phyloP scores from a whole-genome alignment of 2,888 invertebrate genomes.

The Digitonthophagus gazella region DNA sequence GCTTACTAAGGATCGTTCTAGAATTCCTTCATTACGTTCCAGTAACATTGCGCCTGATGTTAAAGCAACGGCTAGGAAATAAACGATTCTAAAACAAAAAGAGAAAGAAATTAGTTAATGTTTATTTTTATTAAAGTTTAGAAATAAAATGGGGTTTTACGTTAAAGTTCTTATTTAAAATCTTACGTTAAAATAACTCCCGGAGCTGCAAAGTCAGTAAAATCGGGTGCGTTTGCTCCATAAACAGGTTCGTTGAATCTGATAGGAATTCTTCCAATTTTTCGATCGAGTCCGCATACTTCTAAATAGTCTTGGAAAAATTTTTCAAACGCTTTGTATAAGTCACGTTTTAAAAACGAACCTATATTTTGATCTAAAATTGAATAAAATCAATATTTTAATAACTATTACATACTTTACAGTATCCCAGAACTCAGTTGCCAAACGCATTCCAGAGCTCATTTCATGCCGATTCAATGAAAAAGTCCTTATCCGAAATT shows the following conservation, averaged over 20 bases:
- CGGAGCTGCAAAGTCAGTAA: constrained; percentile 93
- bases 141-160: no score
- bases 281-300: constrained; percentile 64
- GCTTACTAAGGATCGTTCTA: constrained; percentile 85
- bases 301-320: constrained; percentile 66
- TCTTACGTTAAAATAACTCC: constrained; percentile 84
- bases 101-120: background rate
- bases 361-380: constrained; percentile 85
- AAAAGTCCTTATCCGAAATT: no score
- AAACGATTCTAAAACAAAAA: constrained; percentile 69
- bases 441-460: no score
- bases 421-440: no score
- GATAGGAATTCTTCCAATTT: constrained; percentile 62
- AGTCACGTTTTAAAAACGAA: constrained; percentile 70
- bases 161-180: no score
- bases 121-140: no score
- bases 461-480: no score
- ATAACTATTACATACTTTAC: no score
- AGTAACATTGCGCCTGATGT: constrained; percentile 88
- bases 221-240: constrained; percentile 73
- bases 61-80: constrained; percentile 89
- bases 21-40: constrained; percentile 84
- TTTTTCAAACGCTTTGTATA: constrained; percentile 69
- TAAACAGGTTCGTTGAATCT: constrained; percentile 71
- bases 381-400: constrained; percentile 18